Base-by-base conservation (phyloP, 2,797 vertebrate species). In the Corythornis leucogaster region DNA sequence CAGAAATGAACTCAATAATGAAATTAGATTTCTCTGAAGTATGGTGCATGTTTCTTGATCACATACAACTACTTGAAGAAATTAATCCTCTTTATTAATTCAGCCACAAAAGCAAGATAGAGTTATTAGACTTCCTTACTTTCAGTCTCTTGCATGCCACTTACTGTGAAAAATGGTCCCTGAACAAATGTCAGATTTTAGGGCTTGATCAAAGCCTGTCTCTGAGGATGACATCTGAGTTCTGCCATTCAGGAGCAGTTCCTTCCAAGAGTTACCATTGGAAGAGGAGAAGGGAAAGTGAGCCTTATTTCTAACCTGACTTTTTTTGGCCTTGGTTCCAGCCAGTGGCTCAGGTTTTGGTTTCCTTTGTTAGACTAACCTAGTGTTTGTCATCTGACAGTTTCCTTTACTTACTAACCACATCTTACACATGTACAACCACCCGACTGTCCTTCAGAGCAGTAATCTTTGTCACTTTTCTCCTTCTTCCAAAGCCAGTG, bases 341-440 rank as follows among this genome's bases (percentile, higher is more conserved):
- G 12, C 12, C 38, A 12, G 12, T 11, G 5, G 12, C 14, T 43
- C 30, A 28, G 12, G 4, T 28, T 77, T 63, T 33, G 13, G 24
- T 78, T 57, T 53, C 9, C 16, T 40, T 68, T 1, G 0, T 57
- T 42, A 63, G 18, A 31, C 3, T 53, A 24, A 64, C 61, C 0
- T 0, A 17, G 14, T 62, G 17, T 90, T 87, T 35, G 12, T 15
- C 22, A 57, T 53, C 25, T 42, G 50, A 22, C 11, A 50, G 2
- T 16, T 79, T 92, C 61, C n/a, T 90, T 81, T 42, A 48, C 51
- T 66, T 59, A n/a, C 5, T 54, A 76, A 43, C 38, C 2, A 2
- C 6, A 8, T 71, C 31, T 67, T 51, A 67, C 4, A 55, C 15
- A 12, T 21, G 15, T 51, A 67, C 35, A 55, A 30, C 30, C 51